Percentiles rank a stretch among this genome's conserved stretches.
phyloP scores from a whole-genome alignment of 2,113 vertebrate genomes.

The Chiloscyllium plagiosum region DNA sequence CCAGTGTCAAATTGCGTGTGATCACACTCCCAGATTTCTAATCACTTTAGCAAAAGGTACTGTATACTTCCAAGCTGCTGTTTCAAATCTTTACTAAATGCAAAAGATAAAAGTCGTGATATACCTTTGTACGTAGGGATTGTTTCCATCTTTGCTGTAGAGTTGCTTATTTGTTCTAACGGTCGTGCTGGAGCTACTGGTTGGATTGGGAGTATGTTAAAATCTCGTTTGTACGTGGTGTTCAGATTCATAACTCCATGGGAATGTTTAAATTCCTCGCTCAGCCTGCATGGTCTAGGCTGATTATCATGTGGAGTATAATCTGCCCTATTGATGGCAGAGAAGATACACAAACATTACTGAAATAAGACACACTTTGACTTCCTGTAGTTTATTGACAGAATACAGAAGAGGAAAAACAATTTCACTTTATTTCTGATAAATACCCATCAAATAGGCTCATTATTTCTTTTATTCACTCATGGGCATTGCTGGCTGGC shows the following conservation, averaged over 20 bases:
- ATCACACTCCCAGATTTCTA: background rate
- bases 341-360: background rate
- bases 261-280: constrained; percentile 39
- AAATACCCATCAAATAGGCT: background rate
- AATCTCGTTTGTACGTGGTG: constrained; percentile 52
- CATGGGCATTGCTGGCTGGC: no score
- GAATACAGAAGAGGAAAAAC: background rate
- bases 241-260: constrained; percentile 50
- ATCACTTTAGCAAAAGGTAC: no score
- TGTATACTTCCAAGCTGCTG: background rate
- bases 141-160: constrained; percentile 44
- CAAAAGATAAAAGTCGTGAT: background rate
- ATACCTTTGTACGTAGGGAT: constrained; percentile 53
- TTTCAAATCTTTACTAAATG: background rate
- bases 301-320: constrained; percentile 45
- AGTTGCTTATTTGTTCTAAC: constrained; percentile 39
- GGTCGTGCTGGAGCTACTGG: constrained; percentile 43
- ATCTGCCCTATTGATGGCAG: constrained; percentile 50
- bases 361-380: background rate
- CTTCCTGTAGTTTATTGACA: background rate
- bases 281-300: constrained; percentile 43
- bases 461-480: background rate
- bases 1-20: background rate
- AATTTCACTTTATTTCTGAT: background rate
- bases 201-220: constrained; percentile 39